Conservation (phyloP, 2,888 invertebrate genomes). For the Melinaea marsaeus region DNA sequence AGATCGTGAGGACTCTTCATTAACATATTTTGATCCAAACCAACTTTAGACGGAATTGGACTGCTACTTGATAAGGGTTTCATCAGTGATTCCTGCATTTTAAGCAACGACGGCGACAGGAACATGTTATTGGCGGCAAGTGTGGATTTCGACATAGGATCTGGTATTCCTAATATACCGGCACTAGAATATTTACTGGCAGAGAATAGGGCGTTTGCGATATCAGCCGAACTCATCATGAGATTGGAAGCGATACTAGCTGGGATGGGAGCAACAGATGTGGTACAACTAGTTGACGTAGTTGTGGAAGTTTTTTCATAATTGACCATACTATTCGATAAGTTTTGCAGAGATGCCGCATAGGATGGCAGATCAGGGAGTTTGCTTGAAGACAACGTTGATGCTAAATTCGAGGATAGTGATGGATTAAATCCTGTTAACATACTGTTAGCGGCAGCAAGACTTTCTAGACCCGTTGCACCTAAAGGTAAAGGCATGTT, state of each 20-base stretch:
- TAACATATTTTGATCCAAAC: constrained; percentile 62
- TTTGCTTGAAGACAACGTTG: constrained; percentile 64
- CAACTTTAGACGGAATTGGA: constrained; percentile 70
- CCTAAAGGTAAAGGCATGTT: constrained; percentile 68
- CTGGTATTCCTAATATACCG: constrained; percentile 82
- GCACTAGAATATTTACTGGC: constrained; percentile 81
- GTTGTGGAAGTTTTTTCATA: constrained; percentile 70
- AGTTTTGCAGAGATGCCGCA: constrained; percentile 66
- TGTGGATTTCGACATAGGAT: constrained; percentile 86
- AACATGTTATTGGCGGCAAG: constrained; percentile 88
- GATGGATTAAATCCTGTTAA: constrained; percentile 63
- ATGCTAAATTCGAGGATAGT: constrained; percentile 63
- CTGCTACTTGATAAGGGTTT: constrained; percentile 79
- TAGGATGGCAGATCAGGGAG: constrained; percentile 71
- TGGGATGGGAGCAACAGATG: constrained; percentile 70
- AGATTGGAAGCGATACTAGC: constrained; percentile 78
- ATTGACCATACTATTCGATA: constrained; percentile 61
- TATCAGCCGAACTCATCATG: constrained; percentile 80
- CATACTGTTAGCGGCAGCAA: constrained; percentile 74
- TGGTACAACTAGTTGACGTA: constrained; percentile 70
- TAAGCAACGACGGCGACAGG: constrained; percentile 83
- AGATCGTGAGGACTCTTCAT: constrained; percentile 71
- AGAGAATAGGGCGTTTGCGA: constrained; percentile 82
- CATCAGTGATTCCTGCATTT: constrained; percentile 82
- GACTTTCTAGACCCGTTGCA: constrained; percentile 63